These are phyloP conservation scores for Piaya cayana DNA, from an alignment of 2,113 vertebrate genomes.

Conservation along the genomic window DNA sequence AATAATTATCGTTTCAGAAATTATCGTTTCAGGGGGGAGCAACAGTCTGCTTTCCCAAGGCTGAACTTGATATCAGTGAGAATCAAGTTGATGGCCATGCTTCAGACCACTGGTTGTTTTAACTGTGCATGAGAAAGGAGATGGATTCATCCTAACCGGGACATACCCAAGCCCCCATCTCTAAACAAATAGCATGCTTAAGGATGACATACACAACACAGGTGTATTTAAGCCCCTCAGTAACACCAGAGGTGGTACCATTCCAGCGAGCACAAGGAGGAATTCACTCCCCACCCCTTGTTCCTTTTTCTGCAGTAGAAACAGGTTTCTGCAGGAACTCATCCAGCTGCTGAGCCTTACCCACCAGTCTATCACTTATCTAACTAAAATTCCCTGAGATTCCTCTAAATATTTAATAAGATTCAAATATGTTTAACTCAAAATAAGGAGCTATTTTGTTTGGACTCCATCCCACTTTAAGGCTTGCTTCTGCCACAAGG, in stretches of 20 bases:
- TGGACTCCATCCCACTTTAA: background rate
- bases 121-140: fast-evolving
- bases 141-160: background rate
- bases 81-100: background rate
- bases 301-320: background rate
- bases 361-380: fast-evolving
- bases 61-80: background rate
- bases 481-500: background rate
- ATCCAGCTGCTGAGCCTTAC: background rate
- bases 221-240: background rate
- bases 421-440: background rate
- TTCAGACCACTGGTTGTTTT: background rate
- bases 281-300: background rate
- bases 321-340: background rate
- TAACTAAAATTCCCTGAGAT: background rate
- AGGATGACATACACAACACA: background rate
- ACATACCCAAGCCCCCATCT: background rate
- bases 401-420: background rate
- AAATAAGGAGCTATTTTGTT: background rate
- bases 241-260: fast-evolving
- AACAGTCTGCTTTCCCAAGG: background rate
- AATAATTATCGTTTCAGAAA: background rate
- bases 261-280: background rate
- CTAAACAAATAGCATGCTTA: background rate
- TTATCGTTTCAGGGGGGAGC: too few species aligned